phyloP scores from a whole-genome alignment of 2,888 invertebrate genomes.

The Nemotelus pantherinus region DNA sequence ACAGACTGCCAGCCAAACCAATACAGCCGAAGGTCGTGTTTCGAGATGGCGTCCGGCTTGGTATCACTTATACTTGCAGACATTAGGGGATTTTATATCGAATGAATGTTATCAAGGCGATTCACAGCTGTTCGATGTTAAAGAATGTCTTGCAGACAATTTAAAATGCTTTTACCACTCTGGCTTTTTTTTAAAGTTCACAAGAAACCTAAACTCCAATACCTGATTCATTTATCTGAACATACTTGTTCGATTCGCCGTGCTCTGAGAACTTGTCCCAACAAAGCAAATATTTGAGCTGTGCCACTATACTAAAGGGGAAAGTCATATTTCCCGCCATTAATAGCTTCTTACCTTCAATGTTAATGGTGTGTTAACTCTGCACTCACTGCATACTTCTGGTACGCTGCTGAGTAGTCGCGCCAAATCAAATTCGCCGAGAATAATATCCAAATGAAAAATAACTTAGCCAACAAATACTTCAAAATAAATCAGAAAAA shows the following conservation, averaged over 20 bases:
- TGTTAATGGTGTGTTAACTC: conserved; percentile 13
- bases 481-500: no score
- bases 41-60: neutral
- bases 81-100: neutral
- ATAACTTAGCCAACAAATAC: no score
- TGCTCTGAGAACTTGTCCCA: no score
- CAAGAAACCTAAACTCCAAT: no score
- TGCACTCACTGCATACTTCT: neutral
- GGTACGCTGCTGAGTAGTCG: neutral
- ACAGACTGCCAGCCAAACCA: conserved; percentile 12
- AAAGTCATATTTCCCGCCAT: conserved; percentile 31
- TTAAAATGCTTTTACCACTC: no score
- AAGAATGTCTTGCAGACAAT: neutral
- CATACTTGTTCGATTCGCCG: no score
- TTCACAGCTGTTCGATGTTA: conserved; percentile 27
- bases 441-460: neutral
- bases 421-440: neutral
- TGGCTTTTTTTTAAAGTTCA: no score
- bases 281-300: no score
- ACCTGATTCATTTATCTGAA: no score
- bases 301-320: neutral
- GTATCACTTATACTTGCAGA: conserved; percentile 7
- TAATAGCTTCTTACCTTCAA: conserved; percentile 34
- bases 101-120: neutral
- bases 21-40: neutral